Base-by-base conservation (phyloP, 1,140 invertebrate species). In the Tribolium castaneum region DNA sequence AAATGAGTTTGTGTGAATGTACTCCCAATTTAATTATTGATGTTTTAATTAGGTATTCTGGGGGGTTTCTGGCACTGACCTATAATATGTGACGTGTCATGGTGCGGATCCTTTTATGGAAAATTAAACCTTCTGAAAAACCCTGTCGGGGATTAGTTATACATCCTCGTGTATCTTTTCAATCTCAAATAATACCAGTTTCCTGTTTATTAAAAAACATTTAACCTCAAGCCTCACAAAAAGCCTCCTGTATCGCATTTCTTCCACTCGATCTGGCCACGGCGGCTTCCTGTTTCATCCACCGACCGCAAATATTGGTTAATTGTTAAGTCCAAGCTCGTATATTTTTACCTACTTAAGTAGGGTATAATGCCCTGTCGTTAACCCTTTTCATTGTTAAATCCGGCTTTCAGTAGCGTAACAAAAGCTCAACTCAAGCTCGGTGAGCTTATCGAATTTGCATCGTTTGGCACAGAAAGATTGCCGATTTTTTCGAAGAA, bases 51-150 rank as follows among this genome's bases (percentile, higher is more conserved):
- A 25, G 49, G 56, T 70, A 79, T 79, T 66, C 78, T 35, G 49
- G 16, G 49, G 3, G 19, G 19, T 12, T 35, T n/a, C 2, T 25
- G 66, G 71, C 78, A 79, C 70, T 79, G 78, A 71, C 78, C 78
- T 59, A 71, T 59, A 74, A 71, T 62, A 16, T 62, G 56, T 66
- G 54, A 30, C 25, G 14, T 76, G 74, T 66, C 54, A 62, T 62
- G 54, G 74, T 59, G 25, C 16, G 3, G 54, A 3, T 12, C 13
- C 22, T 19, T 59, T 34, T 59, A 19, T 19, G 16, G 16, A 19
- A 19, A 19, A 19, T 19, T 19, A 19, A 19, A 19, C 16, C 1
- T 19, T 19, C 1, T 19, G 16, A 19, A 19, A 19, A 19, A 19
- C 16, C 16, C 16, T 19, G 16, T 19, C 16, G 16, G 2, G 16